These are phyloP conservation scores for Porites rus DNA, from an alignment of 92 coral and sea anemone species.

Conservation along the genomic window DNA sequence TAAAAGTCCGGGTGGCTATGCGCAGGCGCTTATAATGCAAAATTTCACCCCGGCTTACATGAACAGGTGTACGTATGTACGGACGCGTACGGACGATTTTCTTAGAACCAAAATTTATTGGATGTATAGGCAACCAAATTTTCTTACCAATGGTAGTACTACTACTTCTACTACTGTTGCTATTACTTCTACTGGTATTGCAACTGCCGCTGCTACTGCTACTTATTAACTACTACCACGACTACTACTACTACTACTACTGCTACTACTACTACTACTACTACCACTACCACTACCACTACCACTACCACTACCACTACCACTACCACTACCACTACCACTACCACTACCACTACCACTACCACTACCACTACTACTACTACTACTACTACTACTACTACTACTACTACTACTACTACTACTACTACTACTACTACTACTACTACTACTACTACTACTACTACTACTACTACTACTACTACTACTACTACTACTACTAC, in stretches of 20 bases:
- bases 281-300: not conserved
- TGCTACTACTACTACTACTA: not conserved
- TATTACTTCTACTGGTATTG: not conserved
- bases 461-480: not conserved
- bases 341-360: not conserved
- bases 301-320: not conserved
- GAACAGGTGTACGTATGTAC: no score
- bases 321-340: not conserved
- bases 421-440: not conserved
- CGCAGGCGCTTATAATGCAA: no score
- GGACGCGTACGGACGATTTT: no score
- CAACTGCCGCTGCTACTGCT: not conserved
- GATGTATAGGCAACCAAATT: no score
- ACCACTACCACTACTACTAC: not conserved
- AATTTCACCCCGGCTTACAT: no score
- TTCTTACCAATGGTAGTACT: not conserved
- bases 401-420: not conserved
- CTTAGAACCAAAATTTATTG: no score
- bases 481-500: not conserved
- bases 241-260: conserved; percentile 1
- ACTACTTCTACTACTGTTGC: not conserved
- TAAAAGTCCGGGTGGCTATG: no score
- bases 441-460: conserved; percentile 4
- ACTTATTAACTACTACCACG: not conserved
- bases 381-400: not conserved